phyloP scores from a whole-genome alignment of 2,797 vertebrate species.

The Dromococcyx pavoninus region DNA sequence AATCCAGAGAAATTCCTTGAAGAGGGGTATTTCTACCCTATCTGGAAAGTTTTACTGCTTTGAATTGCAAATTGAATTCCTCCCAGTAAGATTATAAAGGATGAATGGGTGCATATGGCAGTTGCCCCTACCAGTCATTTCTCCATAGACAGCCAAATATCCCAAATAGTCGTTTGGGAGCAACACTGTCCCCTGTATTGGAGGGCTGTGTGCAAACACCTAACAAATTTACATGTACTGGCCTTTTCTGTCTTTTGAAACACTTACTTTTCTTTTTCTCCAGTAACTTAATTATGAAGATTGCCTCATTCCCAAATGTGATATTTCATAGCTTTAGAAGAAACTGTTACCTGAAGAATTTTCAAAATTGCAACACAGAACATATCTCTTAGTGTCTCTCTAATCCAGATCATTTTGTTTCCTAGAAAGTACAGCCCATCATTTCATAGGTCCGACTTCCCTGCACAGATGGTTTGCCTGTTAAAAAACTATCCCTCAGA shows the following conservation, averaged over 20 bases:
- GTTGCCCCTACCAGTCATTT: neutral
- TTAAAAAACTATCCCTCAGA: neutral
- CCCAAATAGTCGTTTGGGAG: too few relatives aligned
- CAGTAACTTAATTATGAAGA: neutral
- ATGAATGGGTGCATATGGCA: neutral
- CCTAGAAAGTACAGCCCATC: neutral
- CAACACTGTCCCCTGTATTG: neutral
- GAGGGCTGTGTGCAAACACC: neutral
- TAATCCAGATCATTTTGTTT: neutral
- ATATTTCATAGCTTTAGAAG: neutral
- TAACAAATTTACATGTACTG: neutral
- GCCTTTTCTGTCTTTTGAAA: neutral
- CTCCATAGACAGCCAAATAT: neutral
- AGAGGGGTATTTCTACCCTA: neutral
- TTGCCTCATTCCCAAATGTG: neutral
- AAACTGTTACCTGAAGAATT: neutral
- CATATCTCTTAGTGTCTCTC: neutral
- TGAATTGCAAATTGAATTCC: neutral
- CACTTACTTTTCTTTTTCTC: neutral
- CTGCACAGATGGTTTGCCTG: neutral
- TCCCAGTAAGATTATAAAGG: neutral
- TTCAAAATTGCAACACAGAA: neutral
- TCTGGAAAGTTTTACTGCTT: neutral
- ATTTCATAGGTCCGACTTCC: neutral
- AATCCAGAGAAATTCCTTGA: neutral